Evolutionary conservation across 2,888 invertebrate genomes (phyloP), one percentile per base, ranked within the genome.

Genomic region (Hirtodrosophila alboralis): DNA sequence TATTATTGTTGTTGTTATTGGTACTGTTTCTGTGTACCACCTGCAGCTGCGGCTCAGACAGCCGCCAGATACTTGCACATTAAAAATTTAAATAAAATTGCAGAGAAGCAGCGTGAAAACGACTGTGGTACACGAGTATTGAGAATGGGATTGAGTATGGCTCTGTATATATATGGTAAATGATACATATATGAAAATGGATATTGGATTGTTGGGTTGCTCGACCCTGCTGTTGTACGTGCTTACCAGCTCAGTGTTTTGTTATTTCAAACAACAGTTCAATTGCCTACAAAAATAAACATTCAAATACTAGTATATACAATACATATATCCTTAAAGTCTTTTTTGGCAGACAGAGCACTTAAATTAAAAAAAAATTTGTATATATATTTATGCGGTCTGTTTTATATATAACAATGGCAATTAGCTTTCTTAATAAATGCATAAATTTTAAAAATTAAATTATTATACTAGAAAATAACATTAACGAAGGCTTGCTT

Each of bases 41-140:
- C 84, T 79, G 84, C 79, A 79, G 78, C 75, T 79, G 79, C 30
- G 67, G 41, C 65, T 80, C 75, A 84, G 67, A 58, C 75, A 54
- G 40, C 54, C 61, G 62, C 61, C 76, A 75, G 78, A 81, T 81
- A 75, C 81, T 75, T 75, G 68, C 13, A 56, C 66, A 80, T 80
- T 80, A 84, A 84, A 77, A 78, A 80, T 81, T 85, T 66, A 85
- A 79, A 73, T 69, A 75, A 73, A 66, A 84, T 66, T 81, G 76
- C 76, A 79, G 79, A 58, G 61, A 37, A 63, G 37, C 26, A 53
- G 53, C 31, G 45, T 38, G 43, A 53, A 78, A 67, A 64, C 13
- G 21, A 56, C n/a, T n/a, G n/a, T n/a, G n/a, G 23, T 27, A 34
- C 30, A 48, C 53, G 47, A 21, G 38, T 26, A n/a, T 38, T 57